Evolutionary conservation across 2,888 invertebrate species (phyloP).

Genomic region (Torymus texanus): DNA sequence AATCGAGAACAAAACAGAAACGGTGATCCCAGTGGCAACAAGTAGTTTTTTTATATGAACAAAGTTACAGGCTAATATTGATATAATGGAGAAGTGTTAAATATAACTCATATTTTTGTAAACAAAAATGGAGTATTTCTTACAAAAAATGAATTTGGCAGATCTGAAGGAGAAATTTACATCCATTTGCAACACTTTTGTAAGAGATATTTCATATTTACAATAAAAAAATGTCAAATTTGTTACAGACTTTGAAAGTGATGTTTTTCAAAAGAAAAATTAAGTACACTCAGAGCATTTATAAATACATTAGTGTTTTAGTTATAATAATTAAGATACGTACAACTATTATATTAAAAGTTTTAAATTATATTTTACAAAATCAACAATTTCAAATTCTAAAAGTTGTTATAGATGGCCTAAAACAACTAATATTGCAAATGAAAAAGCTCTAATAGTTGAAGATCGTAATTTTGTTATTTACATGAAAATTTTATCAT

Average conservation of each 20-base stretch:
- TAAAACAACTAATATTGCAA: slow-evolving; percentile 10
- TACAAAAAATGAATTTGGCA: slow-evolving; percentile 6
- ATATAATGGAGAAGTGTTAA: slow-evolving; percentile 33
- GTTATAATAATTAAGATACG: slow-evolving; percentile 33
- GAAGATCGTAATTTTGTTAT: slow-evolving; percentile 36
- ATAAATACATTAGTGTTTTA: slow-evolving; percentile 38
- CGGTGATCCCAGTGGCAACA: slow-evolving; percentile 47
- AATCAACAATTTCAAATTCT: slow-evolving; percentile 8
- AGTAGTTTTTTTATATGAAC: slow-evolving; percentile 38
- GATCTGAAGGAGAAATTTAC: too few relatives aligned
- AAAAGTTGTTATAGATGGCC: slow-evolving; percentile 23
- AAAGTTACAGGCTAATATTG: slow-evolving; percentile 38
- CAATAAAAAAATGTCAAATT: slow-evolving; percentile 22
- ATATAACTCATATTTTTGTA: slow-evolving; percentile 48
- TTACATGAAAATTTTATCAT: slow-evolving; percentile 36
- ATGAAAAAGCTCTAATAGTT: slow-evolving; percentile 35
- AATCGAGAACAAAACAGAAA: slow-evolving; percentile 59
- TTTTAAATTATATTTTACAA: slow-evolving; percentile 26
- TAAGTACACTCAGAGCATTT: slow-evolving; percentile 34
- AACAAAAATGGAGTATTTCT: slow-evolving; percentile 34
- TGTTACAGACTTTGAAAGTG: slow-evolving; percentile 40
- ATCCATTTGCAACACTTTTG: too few relatives aligned
- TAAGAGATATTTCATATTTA: too few relatives aligned
- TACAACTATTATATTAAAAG: slow-evolving; percentile 37
- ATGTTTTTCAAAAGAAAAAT: slow-evolving; percentile 16